Conservation (phyloP, 1,140 invertebrate genomes). For the Euschistus heros region DNA sequence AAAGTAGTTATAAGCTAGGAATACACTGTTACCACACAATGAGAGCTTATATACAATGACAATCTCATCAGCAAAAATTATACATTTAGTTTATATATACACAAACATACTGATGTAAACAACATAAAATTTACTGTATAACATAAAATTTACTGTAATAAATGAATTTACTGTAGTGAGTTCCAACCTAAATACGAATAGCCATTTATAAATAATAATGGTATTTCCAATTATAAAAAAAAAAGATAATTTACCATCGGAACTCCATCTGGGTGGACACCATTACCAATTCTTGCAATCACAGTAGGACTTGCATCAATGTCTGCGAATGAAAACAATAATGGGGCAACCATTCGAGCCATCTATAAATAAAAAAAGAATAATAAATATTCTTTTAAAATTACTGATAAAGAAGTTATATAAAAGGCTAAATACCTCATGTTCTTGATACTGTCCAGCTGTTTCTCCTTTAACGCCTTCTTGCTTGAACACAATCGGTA, state of each 20-base stretch:
- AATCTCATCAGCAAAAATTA: too few relatives aligned
- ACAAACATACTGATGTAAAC: too few relatives aligned
- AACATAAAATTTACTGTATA: too few relatives aligned
- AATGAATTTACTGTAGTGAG: too few relatives aligned
- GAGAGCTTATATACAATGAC: too few relatives aligned
- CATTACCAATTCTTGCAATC: conserved; percentile 59
- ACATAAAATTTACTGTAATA: too few relatives aligned
- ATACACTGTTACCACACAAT: too few relatives aligned
- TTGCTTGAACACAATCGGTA: conserved; percentile 89
- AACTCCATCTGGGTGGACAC: conserved; percentile 48
- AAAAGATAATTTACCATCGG: conserved; percentile 38
- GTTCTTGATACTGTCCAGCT: conserved; percentile 89
- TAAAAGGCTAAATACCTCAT: conserved; percentile 53
- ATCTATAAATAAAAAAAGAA: conserved; percentile 19
- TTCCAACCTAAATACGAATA: too few relatives aligned
- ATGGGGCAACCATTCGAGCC: conserved; percentile 81
- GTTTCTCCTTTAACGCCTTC: conserved; percentile 68
- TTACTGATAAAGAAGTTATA: neutral
- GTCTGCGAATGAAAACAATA: conserved; percentile 88
- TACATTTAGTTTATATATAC: too few relatives aligned
- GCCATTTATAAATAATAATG: too few relatives aligned
- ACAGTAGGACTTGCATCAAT: conserved; percentile 59
- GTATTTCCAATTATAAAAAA: neutral
- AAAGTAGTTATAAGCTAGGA: too few relatives aligned
- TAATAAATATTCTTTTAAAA: neutral